These are phyloP conservation scores for Oscheius myriophilus DNA, from an alignment of 2,888 invertebrate genomes.

Conservation along the genomic window DNA sequence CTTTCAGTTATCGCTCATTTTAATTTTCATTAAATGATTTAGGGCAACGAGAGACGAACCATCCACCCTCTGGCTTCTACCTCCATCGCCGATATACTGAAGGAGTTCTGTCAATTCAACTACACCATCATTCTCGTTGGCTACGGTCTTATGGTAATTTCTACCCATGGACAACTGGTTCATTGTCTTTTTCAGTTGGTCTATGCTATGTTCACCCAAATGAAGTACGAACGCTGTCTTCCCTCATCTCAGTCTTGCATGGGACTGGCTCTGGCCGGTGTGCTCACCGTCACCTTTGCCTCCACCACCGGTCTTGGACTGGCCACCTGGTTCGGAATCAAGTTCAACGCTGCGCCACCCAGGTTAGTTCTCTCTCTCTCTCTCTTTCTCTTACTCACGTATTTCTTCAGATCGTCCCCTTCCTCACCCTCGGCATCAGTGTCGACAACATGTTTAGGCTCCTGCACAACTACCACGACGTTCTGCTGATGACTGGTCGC, in stretches of 20 bases:
- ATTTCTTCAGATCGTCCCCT: constrained; percentile 86
- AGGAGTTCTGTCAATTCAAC: constrained; percentile 88
- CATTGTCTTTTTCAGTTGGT: constrained; percentile 39
- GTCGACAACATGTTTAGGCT: constrained; percentile 94
- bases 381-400: too few relatives aligned
- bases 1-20: too few relatives aligned
- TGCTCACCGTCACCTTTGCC: constrained; percentile 86
- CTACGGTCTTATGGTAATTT: constrained; percentile 83
- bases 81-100: constrained; percentile 88
- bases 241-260: constrained; percentile 62
- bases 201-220: constrained; percentile 72
- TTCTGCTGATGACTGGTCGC: constrained; percentile 46
- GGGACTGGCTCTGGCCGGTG: constrained; percentile 83
- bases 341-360: constrained; percentile 81
- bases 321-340: constrained; percentile 74
- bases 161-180: too few relatives aligned
- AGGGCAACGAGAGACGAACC: constrained; percentile 48
- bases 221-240: constrained; percentile 59
- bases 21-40: background rate
- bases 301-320: constrained; percentile 84
- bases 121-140: constrained; percentile 85
- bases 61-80: constrained; percentile 78
- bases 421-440: constrained; percentile 86
- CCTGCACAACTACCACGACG: constrained; percentile 80
- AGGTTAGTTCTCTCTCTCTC: too few relatives aligned